Evolutionary conservation across 2,113 vertebrate genomes (phyloP).

Genomic region (Lophochroa leadbeateri): DNA sequence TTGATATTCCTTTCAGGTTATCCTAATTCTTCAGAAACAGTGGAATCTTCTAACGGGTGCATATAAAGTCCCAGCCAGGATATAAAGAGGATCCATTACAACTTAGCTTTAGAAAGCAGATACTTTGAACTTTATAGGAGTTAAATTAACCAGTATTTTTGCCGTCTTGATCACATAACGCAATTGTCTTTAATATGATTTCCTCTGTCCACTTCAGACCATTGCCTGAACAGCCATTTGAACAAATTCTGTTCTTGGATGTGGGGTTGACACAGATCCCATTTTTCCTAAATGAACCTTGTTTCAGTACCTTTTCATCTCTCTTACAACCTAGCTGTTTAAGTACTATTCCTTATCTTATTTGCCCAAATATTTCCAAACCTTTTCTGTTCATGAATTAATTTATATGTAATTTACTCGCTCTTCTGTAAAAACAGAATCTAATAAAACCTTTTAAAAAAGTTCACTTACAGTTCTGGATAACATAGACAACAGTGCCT

Average conservation of each 20-base stretch:
- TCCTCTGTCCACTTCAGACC: not conserved
- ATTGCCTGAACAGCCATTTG: not conserved
- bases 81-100: not conserved
- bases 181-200: not conserved
- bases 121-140: not conserved
- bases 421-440: not conserved
- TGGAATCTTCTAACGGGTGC: not conserved
- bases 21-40: not conserved
- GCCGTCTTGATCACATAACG: not conserved
- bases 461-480: not conserved
- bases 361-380: not conserved
- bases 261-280: not conserved
- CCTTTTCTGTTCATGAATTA: not conserved
- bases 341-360: not conserved
- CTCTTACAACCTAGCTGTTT: not conserved
- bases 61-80: not conserved
- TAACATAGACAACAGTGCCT: not conserved
- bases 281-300: not conserved
- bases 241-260: not conserved
- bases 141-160: not conserved
- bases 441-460: not conserved
- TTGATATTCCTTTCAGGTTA: not conserved
- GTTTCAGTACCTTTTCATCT: not conserved
- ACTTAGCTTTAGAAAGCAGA: not conserved
- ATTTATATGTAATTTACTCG: not conserved